These are phyloP conservation scores for Timema podura DNA, from an alignment of 2,888 invertebrate species.

Conservation along the genomic window DNA sequence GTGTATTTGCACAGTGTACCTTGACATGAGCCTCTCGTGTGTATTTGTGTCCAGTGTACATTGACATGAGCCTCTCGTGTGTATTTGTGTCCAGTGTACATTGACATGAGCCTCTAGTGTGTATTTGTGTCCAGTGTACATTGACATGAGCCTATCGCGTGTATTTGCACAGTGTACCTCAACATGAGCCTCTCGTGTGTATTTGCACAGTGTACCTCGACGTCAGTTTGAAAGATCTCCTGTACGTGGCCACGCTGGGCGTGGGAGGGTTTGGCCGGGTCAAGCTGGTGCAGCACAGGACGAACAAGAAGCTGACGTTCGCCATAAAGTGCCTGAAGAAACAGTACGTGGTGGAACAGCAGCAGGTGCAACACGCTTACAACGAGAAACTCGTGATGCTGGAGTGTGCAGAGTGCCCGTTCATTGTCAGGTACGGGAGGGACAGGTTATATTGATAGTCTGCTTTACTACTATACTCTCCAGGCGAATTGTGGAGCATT, in stretches of 20 bases:
- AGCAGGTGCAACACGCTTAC: slow-evolving; percentile 84
- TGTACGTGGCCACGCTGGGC: slow-evolving; percentile 52
- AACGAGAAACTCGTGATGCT: slow-evolving; percentile 70
- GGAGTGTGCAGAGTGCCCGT: slow-evolving; percentile 42
- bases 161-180: too few species aligned
- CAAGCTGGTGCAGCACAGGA: slow-evolving; percentile 42
- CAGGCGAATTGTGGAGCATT: too few species aligned
- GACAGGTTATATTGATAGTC: slow-evolving; percentile 20
- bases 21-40: too few species aligned
- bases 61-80: too few species aligned
- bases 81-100: too few species aligned
- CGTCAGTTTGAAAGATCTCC: slow-evolving; percentile 59
- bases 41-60: too few species aligned
- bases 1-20: too few species aligned
- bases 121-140: too few species aligned
- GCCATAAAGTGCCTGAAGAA: slow-evolving; percentile 88
- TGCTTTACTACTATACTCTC: too few species aligned
- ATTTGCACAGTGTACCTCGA: slow-evolving; percentile 34
- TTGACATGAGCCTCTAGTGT: too few species aligned
- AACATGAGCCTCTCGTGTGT: too few species aligned
- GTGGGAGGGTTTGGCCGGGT: slow-evolving; percentile 57
- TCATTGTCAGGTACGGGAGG: slow-evolving; percentile 24
- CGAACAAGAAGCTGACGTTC: slow-evolving; percentile 51
- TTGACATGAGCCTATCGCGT: too few species aligned
- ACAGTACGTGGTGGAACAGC: slow-evolving; percentile 80